These are phyloP conservation scores for Rhadina sibilatrix DNA, from an alignment of 2,113 vertebrate genomes.

Conservation along the genomic window DNA sequence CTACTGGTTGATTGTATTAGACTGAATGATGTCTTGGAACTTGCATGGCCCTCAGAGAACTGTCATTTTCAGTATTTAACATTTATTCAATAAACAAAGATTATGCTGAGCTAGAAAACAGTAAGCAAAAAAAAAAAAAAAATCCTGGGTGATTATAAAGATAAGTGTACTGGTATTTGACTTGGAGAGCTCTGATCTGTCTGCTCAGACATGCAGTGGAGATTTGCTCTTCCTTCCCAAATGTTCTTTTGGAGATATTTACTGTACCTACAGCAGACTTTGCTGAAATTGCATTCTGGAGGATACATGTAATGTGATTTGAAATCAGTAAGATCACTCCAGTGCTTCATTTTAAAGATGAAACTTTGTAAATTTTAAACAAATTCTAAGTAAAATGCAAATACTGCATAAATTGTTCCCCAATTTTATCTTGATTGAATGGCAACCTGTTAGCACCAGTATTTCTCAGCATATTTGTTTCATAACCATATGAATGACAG, in stretches of 20 bases:
- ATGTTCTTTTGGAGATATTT: conserved; percentile 41
- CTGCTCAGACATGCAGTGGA: background rate
- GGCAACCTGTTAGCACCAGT: background rate
- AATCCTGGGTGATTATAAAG: background rate
- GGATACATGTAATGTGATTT: conserved; percentile 7
- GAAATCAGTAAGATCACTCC: background rate
- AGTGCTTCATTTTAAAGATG: background rate
- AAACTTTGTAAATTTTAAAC: conserved; percentile 24
- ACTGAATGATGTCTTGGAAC: conserved; percentile 30
- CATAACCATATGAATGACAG: conserved; percentile 27
- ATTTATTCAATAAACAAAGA: conserved; percentile 10
- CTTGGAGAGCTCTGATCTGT: conserved; percentile 15
- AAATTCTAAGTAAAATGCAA: background rate
- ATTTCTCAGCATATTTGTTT: background rate
- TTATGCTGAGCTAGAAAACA: conserved; percentile 11
- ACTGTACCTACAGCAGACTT: background rate
- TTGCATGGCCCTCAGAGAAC: conserved; percentile 8
- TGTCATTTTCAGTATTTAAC: conserved; percentile 26
- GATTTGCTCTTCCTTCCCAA: conserved; percentile 13
- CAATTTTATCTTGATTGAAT: conserved; percentile 6
- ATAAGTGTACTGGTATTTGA: conserved; percentile 4
- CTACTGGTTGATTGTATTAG: conserved; percentile 17
- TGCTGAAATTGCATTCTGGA: conserved; percentile 26
- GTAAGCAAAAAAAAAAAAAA: conserved; percentile 18
- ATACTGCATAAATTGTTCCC: background rate